Base-by-base conservation (phyloP, 2,888 invertebrate genomes). In the Caradrina kadenii region DNA sequence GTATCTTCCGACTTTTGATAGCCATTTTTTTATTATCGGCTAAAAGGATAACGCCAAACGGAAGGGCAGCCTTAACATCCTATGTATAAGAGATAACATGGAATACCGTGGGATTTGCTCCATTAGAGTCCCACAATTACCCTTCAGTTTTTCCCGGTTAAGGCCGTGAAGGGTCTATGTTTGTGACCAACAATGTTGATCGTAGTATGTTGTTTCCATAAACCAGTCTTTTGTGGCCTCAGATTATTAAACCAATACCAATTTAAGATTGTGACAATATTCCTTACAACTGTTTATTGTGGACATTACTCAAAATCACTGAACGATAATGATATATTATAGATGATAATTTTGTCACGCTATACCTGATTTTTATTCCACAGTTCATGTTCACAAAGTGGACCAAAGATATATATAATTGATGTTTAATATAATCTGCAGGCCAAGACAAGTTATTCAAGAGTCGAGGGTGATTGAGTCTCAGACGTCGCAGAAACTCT, bases 371-470 rank as follows among this genome's bases (percentile, higher is more conserved):
- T 5, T 0, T 39, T 22, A 49, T 8, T 49, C 15, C 19, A 8
- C n/a, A 26, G 7, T 39, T 15, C 7, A 31, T 50, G 15, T 42
- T 39, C 50, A 22, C 4, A 11, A 22, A 21, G 42, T 31, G 1
- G 13, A 45, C 2, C 49, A 2, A 21, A 48, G 0, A 35, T 21
- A n/a, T 54, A 26, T 22, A 60, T 31, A n/a, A 10, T 52, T 4
- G 31, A 26, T 22, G 50, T n/a, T 17, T 2, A 64, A 58, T 54
- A 61, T 48, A 53, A 35, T 35, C 49, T 45, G 39, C 10, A 15
- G 56, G 55, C 31, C 13, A 55, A 56, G 17, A 49, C 15, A 53
- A 65, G 52, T 73, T 79, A 79, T 79, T 65, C 65, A 65, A 55
- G 54, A 65, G 45, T 35, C 54, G 15, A 78, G 15, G 26, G 42